Conservation (phyloP, 2,888 invertebrate genomes). For the Drosophila flavopinicola region DNA sequence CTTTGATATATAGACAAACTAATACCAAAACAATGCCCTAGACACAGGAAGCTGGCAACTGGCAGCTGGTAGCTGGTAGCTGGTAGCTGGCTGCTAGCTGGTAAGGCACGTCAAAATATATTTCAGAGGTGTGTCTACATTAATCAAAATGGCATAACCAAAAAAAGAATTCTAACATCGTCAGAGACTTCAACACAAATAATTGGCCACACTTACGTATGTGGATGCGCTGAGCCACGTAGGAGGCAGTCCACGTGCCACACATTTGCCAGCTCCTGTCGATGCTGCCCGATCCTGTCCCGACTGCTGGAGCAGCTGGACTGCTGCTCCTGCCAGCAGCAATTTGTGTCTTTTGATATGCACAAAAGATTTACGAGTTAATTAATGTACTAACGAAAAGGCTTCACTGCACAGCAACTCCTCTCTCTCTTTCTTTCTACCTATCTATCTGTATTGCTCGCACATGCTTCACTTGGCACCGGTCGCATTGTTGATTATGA, state of each 20-base stretch:
- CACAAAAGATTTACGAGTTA: slow-evolving; percentile 79
- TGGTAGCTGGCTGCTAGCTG: slow-evolving; percentile 12
- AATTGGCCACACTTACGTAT: slow-evolving; percentile 26
- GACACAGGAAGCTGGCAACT: slow-evolving; percentile 15
- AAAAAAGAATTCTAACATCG: slow-evolving; percentile 17
- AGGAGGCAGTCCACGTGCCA: slow-evolving; percentile 32
- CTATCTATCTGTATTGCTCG: not conserved
- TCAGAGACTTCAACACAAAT: slow-evolving; percentile 48
- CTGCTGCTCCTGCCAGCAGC: slow-evolving; percentile 24
- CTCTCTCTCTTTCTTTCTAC: not conserved
- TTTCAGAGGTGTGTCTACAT: slow-evolving; percentile 63
- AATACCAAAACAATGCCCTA: slow-evolving; percentile 49
- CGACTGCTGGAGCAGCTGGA: not conserved
- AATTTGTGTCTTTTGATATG: slow-evolving; percentile 69
- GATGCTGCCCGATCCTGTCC: slow-evolving; percentile 18
- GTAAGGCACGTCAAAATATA: slow-evolving; percentile 56
- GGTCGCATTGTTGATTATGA: slow-evolving; percentile 61
- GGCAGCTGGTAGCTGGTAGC: slow-evolving; percentile 28
- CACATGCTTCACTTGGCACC: slow-evolving; percentile 11
- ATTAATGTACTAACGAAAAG: slow-evolving; percentile 60
- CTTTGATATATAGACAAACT: slow-evolving; percentile 66
- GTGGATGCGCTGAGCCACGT: slow-evolving; percentile 12
- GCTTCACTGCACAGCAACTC: slow-evolving; percentile 8
- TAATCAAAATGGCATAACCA: slow-evolving; percentile 58
- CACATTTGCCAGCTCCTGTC: slow-evolving; percentile 17